These are phyloP conservation scores for Orthochromis indermauri DNA, from an alignment of 2,113 vertebrate species.

Conservation along the genomic window DNA sequence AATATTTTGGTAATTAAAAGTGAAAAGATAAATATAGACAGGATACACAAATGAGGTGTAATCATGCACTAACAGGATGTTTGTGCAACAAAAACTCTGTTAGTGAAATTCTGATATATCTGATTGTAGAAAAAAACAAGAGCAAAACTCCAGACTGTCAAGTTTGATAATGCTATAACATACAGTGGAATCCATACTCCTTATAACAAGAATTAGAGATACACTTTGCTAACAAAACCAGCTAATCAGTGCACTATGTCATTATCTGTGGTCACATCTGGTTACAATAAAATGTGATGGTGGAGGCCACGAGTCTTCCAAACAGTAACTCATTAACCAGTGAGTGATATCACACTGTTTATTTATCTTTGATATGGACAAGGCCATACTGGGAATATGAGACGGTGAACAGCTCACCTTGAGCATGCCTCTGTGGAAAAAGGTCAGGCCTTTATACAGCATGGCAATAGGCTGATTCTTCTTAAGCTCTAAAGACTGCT, in stretches of 20 bases:
- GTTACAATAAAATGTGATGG: not conserved
- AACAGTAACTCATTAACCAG: not conserved
- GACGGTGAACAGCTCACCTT: conserved; percentile 69
- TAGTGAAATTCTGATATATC: not conserved
- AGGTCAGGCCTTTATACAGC: conserved; percentile 96
- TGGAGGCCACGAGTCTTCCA: not conserved
- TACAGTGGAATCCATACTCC: not conserved
- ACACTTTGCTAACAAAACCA: not conserved
- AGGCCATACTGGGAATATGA: not conserved
- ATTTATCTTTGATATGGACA: not conserved
- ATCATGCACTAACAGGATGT: not conserved
- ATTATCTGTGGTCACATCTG: not conserved
- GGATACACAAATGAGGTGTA: not conserved
- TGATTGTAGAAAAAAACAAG: not conserved
- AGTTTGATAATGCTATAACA: not conserved
- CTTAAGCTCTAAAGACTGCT: conserved; percentile 89
- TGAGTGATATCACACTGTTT: not conserved
- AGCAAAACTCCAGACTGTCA: not conserved
- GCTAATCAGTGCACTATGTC: not conserved
- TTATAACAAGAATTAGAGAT: not conserved
- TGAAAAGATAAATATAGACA: not conserved
- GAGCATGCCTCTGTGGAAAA: conserved; percentile 95
- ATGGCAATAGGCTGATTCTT: conserved; percentile 94
- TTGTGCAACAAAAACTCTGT: not conserved
- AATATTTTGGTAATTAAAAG: not conserved